These are phyloP conservation scores for Desoria tigrina DNA, from an alignment of 2,888 invertebrate genomes.

Conservation along the genomic window DNA sequence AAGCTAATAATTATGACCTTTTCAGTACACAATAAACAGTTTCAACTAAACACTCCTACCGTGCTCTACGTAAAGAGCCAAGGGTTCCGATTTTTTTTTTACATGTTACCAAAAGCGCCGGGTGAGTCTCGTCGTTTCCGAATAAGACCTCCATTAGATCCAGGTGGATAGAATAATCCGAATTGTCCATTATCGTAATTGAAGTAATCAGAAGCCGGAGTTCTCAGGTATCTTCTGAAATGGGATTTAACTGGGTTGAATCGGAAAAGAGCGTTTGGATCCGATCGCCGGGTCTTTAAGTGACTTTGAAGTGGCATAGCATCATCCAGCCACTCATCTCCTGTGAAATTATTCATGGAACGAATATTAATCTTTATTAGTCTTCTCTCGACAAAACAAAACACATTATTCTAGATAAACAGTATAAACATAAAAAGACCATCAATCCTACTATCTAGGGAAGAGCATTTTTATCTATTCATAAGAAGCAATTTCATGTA, in stretches of 20 bases:
- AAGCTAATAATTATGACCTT: no score
- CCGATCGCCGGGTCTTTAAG: slow-evolving; percentile 34
- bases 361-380: not conserved
- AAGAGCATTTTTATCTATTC: no score
- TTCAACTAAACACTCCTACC: no score
- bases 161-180: slow-evolving; percentile 27
- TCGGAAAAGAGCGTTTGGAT: slow-evolving; percentile 27
- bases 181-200: slow-evolving; percentile 28
- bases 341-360: slow-evolving; percentile 10
- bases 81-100: no score
- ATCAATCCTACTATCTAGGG: not conserved
- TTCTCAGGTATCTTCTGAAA: slow-evolving; percentile 35
- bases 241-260: slow-evolving; percentile 41
- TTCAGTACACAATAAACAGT: no score
- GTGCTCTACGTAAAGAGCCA: no score
- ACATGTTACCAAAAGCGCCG: no score
- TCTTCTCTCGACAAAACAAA: not conserved
- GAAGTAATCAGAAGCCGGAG: slow-evolving; percentile 12
- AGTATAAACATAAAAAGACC: not conserved
- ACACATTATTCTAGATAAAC: not conserved
- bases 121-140: not conserved
- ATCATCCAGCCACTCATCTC: slow-evolving; percentile 37
- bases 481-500: no score
- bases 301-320: slow-evolving; percentile 28
- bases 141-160: not conserved